Evolutionary conservation across 2,113 vertebrate genomes (phyloP).

Genomic region (zebrafish (Danio rerio)): GRCz12tu NC_133187.1:30897001-30897500

Average conservation of each 20-base stretch:
- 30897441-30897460: neutral
- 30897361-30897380: neutral
- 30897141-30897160: neutral
- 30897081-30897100: slow-evolving; percentile 16
- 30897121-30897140: slow-evolving; percentile 23
- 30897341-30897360: slow-evolving; percentile 20
- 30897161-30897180: slow-evolving; percentile 3
- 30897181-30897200: slow-evolving; percentile 6
- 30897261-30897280: slow-evolving; percentile 14
- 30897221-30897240: neutral
- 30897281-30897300: neutral
- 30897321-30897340: neutral
- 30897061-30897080: slow-evolving; percentile 1
- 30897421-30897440: slow-evolving; percentile 20
- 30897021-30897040: slow-evolving; percentile 12
- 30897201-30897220: neutral
- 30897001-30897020: neutral
- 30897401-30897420: neutral
- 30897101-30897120: slow-evolving; percentile 26
- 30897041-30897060: slow-evolving; percentile 22
- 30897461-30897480: neutral
- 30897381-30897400: neutral
- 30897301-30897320: slow-evolving; percentile 1
- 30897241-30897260: slow-evolving; percentile 1
- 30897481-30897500: slow-evolving; percentile 9